A percentile compares a stretch with the other conserved stretches of the same genome.
phyloP scores from a whole-genome alignment of 2,797 vertebrate genomes.

The Acipenser oxyrinchus region DNA sequence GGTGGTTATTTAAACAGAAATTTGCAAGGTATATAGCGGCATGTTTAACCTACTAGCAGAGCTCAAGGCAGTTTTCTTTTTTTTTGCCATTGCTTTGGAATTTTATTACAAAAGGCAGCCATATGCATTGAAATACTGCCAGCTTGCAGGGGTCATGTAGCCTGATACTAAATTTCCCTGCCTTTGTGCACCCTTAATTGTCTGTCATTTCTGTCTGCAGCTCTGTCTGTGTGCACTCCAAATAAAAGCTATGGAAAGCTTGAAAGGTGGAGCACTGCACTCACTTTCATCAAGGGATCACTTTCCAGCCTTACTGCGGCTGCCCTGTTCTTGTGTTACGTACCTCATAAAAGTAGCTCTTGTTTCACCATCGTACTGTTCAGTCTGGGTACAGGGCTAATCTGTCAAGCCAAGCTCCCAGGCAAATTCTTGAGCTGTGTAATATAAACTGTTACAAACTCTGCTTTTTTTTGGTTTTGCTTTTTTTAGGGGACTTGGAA shows the following conservation, averaged over 20 bases:
- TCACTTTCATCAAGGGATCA: conserved; percentile 69
- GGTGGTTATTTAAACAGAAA: conserved; percentile 54
- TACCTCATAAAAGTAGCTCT: conserved; percentile 66
- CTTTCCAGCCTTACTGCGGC: conserved; percentile 64
- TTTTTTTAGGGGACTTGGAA: conserved; percentile 23
- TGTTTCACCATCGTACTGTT: conserved; percentile 66
- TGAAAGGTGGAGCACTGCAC: conserved; percentile 73
- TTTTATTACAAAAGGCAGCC: conserved; percentile 66
- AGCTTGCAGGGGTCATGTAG: conserved; percentile 57
- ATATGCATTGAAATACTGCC: conserved; percentile 67
- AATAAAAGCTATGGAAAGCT: conserved; percentile 77
- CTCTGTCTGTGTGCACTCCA: conserved; percentile 54
- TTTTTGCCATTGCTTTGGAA: conserved; percentile 52
- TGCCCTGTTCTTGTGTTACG: conserved; percentile 66
- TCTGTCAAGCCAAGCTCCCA: conserved; percentile 72
- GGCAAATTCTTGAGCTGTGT: conserved; percentile 69
- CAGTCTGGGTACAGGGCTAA: conserved; percentile 57
- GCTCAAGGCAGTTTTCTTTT: conserved; percentile 51
- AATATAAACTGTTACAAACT: conserved; percentile 58
- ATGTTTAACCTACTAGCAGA: conserved; percentile 57
- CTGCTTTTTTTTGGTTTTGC: conserved; percentile 35
- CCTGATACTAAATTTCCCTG: conserved; percentile 65
- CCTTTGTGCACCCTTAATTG: conserved; percentile 67
- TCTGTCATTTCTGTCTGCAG: conserved; percentile 68
- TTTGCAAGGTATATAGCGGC: conserved; percentile 58